A percentile compares a stretch with the other conserved stretches of the same genome.
Conservation (phyloP, 2,113 vertebrate genomes). For the Pluvianellus socialis region DNA sequence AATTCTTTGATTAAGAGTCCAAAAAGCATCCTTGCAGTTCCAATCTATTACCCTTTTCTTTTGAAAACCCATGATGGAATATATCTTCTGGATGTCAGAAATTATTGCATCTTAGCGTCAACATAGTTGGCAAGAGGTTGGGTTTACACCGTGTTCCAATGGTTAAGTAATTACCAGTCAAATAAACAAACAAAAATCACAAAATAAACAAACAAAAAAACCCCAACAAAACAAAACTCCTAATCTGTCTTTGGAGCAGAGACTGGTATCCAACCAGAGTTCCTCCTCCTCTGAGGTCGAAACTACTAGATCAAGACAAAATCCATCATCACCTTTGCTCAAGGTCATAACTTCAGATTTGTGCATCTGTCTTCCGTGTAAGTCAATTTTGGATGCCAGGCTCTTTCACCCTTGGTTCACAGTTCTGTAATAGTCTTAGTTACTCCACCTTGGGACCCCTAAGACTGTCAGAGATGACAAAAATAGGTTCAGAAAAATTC, state of each 20-base stretch:
- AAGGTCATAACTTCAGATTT: neutral
- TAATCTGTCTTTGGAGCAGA: neutral
- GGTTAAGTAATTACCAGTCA: neutral
- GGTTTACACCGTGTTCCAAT: neutral
- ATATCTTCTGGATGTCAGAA: neutral
- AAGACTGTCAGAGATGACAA: neutral
- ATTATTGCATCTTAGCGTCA: neutral
- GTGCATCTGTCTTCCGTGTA: neutral
- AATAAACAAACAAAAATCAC: neutral
- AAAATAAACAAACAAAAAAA: neutral
- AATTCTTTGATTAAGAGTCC: neutral
- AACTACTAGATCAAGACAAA: neutral
- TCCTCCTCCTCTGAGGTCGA: neutral
- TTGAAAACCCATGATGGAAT: neutral
- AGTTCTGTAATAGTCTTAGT: neutral
- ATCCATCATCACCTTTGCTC: neutral
- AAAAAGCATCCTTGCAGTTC: neutral
- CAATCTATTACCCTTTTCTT: neutral
- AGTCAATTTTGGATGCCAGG: neutral
- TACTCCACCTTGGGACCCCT: neutral
- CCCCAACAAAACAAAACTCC: neutral
- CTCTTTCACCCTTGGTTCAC: neutral
- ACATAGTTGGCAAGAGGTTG: neutral
- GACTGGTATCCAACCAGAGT: neutral
- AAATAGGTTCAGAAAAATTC: neutral